Evolutionary conservation across 2,888 invertebrate species (phyloP), one percentile per base, ranked within the genome.

Genomic region (Cryptocheilus praepositus): DNA sequence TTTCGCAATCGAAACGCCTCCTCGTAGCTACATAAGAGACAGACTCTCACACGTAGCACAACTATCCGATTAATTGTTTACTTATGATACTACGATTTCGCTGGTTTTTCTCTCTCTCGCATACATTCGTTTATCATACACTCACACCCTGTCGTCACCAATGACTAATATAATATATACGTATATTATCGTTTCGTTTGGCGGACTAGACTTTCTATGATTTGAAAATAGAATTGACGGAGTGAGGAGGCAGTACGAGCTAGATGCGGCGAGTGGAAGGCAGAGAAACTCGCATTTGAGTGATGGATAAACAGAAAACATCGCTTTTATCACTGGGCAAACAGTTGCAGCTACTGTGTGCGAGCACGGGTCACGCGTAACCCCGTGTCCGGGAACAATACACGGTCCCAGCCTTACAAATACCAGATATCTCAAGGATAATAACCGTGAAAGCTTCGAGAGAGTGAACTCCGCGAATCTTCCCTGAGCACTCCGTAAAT

Each of bases 301-400:
- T 80, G 81, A 74, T 73, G 79, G 72, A 81, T 83, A 85, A 85
- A 86, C 81, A 85, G 81, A 83, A 73, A 76, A 73, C 68, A 71
- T 70, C 75, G 85, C 85, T 86, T 86, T 86, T 85, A 87, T 81
- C 83, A 79, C 80, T 86, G 70, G 72, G 82, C 83, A 87, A 86
- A 87, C 85, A 86, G 81, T 78, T 64, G 16, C 25, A 44, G 51
- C 52, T 22, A 51, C 28, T 36, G 61, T 51, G 51, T 70, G 63
- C 21, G 28, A 28, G 13, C 64, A 51, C 49, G 44, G 55, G 22
- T 63, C 58, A 59, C 62, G 69, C 28, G 45, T 11, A 49, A 56
- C 52, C 36, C 2, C 22, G 8, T 22, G 43, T 36, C 16, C 52
- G 43, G 13, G 53, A 36, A 36, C 44, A 70, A 74, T 73, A 76